These are phyloP conservation scores for Pseudanteris insignis DNA, from an alignment of 2,888 invertebrate genomes.

Conservation along the genomic window DNA sequence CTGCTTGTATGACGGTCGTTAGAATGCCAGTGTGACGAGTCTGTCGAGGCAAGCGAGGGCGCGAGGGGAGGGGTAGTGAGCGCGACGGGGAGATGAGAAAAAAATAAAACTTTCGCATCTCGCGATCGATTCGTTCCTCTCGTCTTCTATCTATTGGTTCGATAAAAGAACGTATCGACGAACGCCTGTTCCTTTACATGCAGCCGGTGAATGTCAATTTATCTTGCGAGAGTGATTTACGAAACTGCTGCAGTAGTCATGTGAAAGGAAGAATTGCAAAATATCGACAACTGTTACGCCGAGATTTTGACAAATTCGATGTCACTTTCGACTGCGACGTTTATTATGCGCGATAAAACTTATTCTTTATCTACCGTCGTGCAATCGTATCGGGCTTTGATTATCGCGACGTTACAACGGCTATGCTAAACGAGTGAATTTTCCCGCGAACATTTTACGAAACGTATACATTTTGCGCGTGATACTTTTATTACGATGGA, in stretches of 20 bases:
- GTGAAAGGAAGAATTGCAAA: conserved; percentile 42
- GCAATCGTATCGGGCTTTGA: too few relatives aligned
- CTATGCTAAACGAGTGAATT: too few relatives aligned
- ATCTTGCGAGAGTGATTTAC: conserved; percentile 45
- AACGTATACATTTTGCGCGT: too few relatives aligned
- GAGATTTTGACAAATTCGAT: conserved; percentile 42
- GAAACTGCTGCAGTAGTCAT: conserved; percentile 45
- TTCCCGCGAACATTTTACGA: too few relatives aligned
- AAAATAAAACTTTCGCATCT: conserved; percentile 14
- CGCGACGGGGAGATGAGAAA: not conserved
- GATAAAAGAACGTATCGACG: conserved; percentile 41
- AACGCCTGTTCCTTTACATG: conserved; percentile 44
- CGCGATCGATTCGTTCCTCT: conserved; percentile 37
- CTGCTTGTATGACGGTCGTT: too few relatives aligned
- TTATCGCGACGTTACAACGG: conserved; percentile 12
- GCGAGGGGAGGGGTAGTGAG: conserved; percentile 2
- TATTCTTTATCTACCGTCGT: conserved; percentile 27
- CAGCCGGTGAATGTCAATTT: conserved; percentile 46
- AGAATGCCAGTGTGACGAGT: too few relatives aligned
- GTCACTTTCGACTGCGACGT: conserved; percentile 41
- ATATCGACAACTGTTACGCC: conserved; percentile 44
- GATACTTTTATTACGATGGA: too few relatives aligned
- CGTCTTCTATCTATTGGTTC: conserved; percentile 36
- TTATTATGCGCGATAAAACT: conserved; percentile 41
- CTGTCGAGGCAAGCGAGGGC: not conserved